phyloP scores from a whole-genome alignment of 2,888 invertebrate species.

The Nomada ferruginata region DNA sequence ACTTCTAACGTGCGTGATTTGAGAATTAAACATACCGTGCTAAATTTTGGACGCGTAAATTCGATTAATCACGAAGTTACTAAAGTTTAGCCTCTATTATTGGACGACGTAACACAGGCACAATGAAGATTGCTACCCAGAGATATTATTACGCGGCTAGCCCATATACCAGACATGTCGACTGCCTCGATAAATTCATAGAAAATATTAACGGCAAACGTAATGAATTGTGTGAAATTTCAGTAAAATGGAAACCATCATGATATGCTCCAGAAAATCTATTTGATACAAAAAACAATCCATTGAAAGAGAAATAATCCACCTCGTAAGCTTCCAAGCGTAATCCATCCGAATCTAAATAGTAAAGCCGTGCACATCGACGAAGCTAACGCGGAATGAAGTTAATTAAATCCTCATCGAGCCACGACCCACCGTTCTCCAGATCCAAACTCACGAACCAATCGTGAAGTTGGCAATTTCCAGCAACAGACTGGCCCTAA shows the following conservation, averaged over 20 bases:
- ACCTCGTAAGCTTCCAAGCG: too few species aligned
- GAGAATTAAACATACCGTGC: too few species aligned
- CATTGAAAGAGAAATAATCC: too few species aligned
- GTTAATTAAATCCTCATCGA: constrained; percentile 6
- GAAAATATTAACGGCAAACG: too few species aligned
- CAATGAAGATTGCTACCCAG: background rate
- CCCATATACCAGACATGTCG: background rate
- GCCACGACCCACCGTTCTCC: background rate
- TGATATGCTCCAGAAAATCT: too few species aligned
- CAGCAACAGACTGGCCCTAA: background rate
- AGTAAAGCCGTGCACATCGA: background rate
- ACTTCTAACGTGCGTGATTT: too few species aligned
- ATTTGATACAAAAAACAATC: too few species aligned
- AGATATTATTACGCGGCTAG: background rate
- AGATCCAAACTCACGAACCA: background rate
- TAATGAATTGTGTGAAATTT: too few species aligned
- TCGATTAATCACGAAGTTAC: background rate
- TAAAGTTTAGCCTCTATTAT: background rate
- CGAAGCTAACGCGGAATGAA: background rate
- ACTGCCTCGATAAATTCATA: background rate
- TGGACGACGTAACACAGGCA: background rate
- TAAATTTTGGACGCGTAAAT: background rate
- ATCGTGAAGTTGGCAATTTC: background rate
- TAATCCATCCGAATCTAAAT: too few species aligned
- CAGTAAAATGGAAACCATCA: too few species aligned